phyloP scores from a whole-genome alignment of 2,113 vertebrate genomes.

The Blennius ocellaris region DNA sequence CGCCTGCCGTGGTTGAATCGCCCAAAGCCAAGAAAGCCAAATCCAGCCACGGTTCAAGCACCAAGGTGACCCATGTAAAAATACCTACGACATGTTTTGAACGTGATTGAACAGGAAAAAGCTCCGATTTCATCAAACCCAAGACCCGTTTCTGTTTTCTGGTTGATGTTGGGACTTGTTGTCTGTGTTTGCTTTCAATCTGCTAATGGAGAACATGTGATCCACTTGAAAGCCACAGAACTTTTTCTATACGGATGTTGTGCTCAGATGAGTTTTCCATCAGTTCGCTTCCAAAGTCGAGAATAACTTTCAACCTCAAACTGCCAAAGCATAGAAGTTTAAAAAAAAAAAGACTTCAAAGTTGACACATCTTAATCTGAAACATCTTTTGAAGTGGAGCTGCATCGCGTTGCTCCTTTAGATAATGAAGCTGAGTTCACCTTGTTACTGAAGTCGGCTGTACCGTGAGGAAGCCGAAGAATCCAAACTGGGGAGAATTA shows the following conservation, averaged over 20 bases:
- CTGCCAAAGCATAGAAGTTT: not conserved
- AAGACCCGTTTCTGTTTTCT: not conserved
- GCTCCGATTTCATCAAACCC: not conserved
- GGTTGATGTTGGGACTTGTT: not conserved
- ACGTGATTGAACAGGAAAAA: not conserved
- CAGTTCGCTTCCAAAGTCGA: not conserved
- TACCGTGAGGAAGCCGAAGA: too few relatives aligned
- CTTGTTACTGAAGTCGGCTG: not conserved
- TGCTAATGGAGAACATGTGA: not conserved
- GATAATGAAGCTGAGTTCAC: not conserved
- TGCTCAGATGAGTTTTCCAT: not conserved
- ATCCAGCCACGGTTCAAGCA: slow-evolving; percentile 77
- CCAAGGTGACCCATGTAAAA: slow-evolving; percentile 68
- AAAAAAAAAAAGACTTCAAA: not conserved
- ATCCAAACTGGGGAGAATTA: too few relatives aligned
- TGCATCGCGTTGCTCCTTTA: not conserved
- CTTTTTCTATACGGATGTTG: not conserved
- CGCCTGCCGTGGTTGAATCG: slow-evolving; percentile 82
- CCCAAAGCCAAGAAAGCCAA: slow-evolving; percentile 95
- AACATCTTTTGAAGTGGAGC: not conserved
- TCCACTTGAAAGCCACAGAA: not conserved
- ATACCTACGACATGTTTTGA: too few relatives aligned
- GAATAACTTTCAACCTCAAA: not conserved
- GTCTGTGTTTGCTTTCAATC: not conserved
- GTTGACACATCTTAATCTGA: not conserved